phyloP scores from a whole-genome alignment of 1,140 invertebrate species.

The Bombus vancouverensis region DNA sequence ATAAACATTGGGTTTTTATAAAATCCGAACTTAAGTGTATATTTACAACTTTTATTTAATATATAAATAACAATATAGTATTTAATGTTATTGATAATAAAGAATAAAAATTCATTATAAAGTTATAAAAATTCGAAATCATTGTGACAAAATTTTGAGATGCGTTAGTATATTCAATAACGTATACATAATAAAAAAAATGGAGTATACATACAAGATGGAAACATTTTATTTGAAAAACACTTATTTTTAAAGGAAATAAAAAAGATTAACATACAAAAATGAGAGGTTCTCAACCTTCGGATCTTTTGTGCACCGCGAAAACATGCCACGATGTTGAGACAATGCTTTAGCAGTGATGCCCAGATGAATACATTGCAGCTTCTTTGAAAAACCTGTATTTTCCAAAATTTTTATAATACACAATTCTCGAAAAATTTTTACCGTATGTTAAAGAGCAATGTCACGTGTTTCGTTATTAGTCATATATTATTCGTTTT shows the following conservation, averaged over 20 bases:
- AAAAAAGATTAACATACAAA: conserved; percentile 61
- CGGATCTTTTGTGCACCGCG: conserved; percentile 40
- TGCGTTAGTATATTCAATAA: neutral
- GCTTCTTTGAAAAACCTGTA: neutral
- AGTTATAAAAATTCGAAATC: conserved; percentile 14
- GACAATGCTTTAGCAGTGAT: conserved; percentile 51
- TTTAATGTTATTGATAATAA: neutral
- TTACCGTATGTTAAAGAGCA: neutral
- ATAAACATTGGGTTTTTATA: conserved; percentile 1
- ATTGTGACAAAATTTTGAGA: conserved; percentile 16
- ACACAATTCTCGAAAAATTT: neutral
- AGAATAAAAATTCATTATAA: conserved; percentile 10
- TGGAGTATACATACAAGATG: neutral
- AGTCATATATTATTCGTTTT: neutral
- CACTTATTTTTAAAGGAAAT: conserved; percentile 21
- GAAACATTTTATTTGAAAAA: conserved; percentile 13
- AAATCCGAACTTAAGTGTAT: neutral
- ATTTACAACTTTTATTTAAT: neutral
- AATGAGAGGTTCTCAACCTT: conserved; percentile 65
- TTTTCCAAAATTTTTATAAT: neutral
- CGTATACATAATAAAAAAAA: neutral
- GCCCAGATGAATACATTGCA: conserved; percentile 48
- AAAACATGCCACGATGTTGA: conserved; percentile 48
- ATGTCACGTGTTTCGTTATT: neutral
- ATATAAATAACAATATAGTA: neutral